Evolutionary conservation across 2,888 invertebrate genomes (phyloP).

Genomic region (Xylota segnis): DNA sequence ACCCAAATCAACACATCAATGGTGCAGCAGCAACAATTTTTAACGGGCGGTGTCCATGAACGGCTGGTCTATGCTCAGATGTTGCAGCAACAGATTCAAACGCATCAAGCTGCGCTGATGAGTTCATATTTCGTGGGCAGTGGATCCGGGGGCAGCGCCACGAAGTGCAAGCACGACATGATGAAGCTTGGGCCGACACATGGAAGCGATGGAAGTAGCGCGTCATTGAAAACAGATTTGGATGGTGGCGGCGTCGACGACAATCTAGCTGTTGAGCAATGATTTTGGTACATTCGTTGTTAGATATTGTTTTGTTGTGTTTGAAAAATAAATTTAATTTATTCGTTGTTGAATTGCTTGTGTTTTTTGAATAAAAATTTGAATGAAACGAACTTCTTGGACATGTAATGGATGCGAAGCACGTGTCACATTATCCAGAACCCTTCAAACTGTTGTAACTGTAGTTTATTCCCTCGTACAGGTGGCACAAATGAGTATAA

Average conservation of each 20-base stretch:
- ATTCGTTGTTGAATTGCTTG: conserved; percentile 1
- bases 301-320: conserved; percentile 10
- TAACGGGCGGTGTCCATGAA: conserved; percentile 77
- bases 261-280: background rate
- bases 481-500: no score
- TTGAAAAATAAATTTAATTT: conserved; percentile 38
- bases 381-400: background rate
- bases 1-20: conserved; percentile 67
- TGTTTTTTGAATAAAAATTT: background rate
- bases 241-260: conserved; percentile 23
- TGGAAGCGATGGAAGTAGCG: background rate
- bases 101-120: conserved; percentile 35
- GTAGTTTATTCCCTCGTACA: background rate
- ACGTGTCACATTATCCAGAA: background rate
- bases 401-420: background rate
- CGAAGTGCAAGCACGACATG: conserved; percentile 34
- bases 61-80: conserved; percentile 78
- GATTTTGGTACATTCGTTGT: background rate
- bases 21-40: conserved; percentile 73
- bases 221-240: conserved; percentile 1
- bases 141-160: background rate
- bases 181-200: background rate
- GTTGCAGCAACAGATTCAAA: conserved; percentile 78
- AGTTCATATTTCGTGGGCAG: background rate
- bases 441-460: background rate